Evolutionary conservation across 2,888 invertebrate species (phyloP), one percentile per base, ranked within the genome.

Genomic region (Myathropa florea): DNA sequence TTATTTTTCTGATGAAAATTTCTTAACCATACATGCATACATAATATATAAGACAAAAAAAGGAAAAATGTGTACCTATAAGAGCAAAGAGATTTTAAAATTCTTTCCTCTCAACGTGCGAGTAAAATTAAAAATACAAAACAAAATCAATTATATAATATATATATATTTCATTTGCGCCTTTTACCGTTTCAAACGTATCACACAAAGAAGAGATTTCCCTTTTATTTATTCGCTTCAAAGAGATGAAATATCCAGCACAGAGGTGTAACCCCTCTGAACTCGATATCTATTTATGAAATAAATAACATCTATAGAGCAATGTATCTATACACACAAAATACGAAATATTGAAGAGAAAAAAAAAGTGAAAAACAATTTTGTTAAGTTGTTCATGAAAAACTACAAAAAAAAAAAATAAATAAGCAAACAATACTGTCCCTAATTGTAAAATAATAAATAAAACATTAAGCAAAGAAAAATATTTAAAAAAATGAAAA

Each of bases 101-200:
- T 67, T 71, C 53, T 65, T 81, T 59, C 24, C 67, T 72, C 46
- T 81, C 55, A 77, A 53, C 24, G 63, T 65, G 59, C 63, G 55
- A 70, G 59, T 12, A 24, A 65, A 46, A 21, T 67, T 76, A 30
- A 64, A 75, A 65, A 61, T 12, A 67, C 57, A 59, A 55, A 4
- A 36, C 24, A 28, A 65, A 21, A 68, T 24, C 60, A 70, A 61
- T 46, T n/a, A 46, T 46, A 57, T 12, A 76, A 67, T 68, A 55
- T 36, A 63, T 72, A 79, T 70, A 70, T 1, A 67, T 73, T 81
- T 85, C 57, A 60, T 85, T 85, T 85, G 72, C 72, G 85, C 82
- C 85, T 85, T 85, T 70, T 55, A 85, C 81, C 77, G 81, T 85
- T 85, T 77, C 63, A 85, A 85, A 85, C 75, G 61, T 84, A 80